These are phyloP conservation scores for Ctenochaetus hawaiiensis DNA, from an alignment of 2,797 vertebrate genomes.

Conservation along the genomic window DNA sequence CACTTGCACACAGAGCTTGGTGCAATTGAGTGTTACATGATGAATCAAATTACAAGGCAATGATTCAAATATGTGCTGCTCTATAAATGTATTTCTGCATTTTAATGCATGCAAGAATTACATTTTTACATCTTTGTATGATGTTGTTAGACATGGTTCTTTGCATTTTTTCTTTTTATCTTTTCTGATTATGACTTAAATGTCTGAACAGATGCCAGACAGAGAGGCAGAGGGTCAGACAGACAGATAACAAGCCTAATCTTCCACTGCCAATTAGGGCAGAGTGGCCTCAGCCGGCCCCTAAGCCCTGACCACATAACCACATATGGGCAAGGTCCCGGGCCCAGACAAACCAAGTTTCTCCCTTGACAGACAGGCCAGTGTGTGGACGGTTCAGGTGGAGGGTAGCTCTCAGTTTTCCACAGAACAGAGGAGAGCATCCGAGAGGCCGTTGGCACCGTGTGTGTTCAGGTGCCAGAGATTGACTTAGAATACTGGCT, in stretches of 20 bases:
- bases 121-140: not conserved
- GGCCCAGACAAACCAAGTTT: slow-evolving; percentile 51
- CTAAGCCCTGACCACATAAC: slow-evolving; percentile 64
- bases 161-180: slow-evolving; percentile 1
- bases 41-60: slow-evolving; percentile 18
- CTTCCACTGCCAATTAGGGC: slow-evolving; percentile 68
- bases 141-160: not conserved
- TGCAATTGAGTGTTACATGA: slow-evolving; percentile 44
- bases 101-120: not conserved
- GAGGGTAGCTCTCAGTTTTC: slow-evolving; percentile 64
- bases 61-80: slow-evolving; percentile 7
- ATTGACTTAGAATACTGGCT: slow-evolving; percentile 65
- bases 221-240: slow-evolving; percentile 32
- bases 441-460: slow-evolving; percentile 41
- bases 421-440: slow-evolving; percentile 54
- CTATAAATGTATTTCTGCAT: not conserved
- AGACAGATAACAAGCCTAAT: slow-evolving; percentile 44
- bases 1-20: slow-evolving; percentile 36
- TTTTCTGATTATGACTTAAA: slow-evolving; percentile 23
- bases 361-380: slow-evolving; percentile 65
- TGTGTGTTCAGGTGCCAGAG: slow-evolving; percentile 80
- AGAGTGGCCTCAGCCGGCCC: slow-evolving; percentile 55
- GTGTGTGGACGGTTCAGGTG: slow-evolving; percentile 72
- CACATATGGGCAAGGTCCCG: slow-evolving; percentile 71
- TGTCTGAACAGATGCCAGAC: slow-evolving; percentile 55